A percentile compares a stretch with the other conserved stretches of the same genome.
These are phyloP conservation scores for Melinaea marsaeus DNA, from an alignment of 2,888 invertebrate genomes.

Conservation along the genomic window DNA sequence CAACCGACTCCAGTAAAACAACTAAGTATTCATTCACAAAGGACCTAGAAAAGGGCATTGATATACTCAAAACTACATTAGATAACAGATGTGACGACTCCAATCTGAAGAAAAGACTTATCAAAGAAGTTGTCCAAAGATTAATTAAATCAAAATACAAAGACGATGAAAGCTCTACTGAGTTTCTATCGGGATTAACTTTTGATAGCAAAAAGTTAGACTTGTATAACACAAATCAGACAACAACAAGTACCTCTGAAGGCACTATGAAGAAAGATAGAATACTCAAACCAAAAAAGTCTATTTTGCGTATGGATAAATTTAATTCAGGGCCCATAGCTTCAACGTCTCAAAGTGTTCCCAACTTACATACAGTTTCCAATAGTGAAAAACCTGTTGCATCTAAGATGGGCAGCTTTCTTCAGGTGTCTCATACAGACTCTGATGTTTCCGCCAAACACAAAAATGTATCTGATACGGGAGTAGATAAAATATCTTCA, in stretches of 20 bases:
- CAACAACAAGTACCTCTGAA: conserved; percentile 67
- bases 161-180: conserved; percentile 74
- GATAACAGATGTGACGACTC: conserved; percentile 78
- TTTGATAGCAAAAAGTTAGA: conserved; percentile 52
- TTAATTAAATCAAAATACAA: conserved; percentile 78
- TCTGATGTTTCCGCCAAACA: conserved; percentile 59
- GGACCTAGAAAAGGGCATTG: conserved; percentile 80
- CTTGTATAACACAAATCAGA: conserved; percentile 41
- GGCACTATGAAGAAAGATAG: conserved; percentile 46
- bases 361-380: conserved; percentile 55
- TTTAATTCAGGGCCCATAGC: conserved; percentile 59
- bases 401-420: conserved; percentile 39
- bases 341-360: conserved; percentile 68
- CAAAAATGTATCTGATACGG: conserved; percentile 53
- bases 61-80: conserved; percentile 77
- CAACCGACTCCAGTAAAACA: conserved; percentile 66
- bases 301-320: conserved; percentile 61
- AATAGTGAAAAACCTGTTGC: conserved; percentile 44
- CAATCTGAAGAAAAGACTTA: conserved; percentile 78
- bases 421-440: conserved; percentile 49
- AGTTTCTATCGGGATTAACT: conserved; percentile 69
- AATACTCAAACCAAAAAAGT: conserved; percentile 56
- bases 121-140: conserved; percentile 81
- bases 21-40: conserved; percentile 68
- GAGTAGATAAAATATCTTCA: conserved; percentile 57